These are phyloP conservation scores for Hirtodrosophila duncani DNA, from an alignment of 2,888 invertebrate species.

Conservation along the genomic window DNA sequence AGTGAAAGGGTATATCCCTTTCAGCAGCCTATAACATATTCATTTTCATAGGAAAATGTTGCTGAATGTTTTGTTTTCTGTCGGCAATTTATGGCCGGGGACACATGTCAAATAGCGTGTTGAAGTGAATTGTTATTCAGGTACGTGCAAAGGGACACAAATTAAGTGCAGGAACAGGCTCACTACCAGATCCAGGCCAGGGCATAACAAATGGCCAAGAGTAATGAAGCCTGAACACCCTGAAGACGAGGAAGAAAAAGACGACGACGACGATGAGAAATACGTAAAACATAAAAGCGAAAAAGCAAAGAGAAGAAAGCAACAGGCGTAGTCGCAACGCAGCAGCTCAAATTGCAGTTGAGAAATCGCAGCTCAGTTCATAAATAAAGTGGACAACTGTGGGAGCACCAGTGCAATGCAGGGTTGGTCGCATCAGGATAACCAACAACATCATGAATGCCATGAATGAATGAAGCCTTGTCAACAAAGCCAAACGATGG, in stretches of 20 bases:
- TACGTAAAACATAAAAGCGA: slow-evolving; percentile 30
- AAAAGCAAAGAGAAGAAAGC: neutral
- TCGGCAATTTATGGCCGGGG: slow-evolving; percentile 29
- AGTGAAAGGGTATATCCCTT: too few species aligned
- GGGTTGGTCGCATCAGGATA: neutral
- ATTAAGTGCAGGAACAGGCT: slow-evolving; percentile 57
- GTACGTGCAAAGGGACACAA: slow-evolving; percentile 53
- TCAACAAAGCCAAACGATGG: slow-evolving; percentile 56
- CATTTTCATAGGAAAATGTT: too few species aligned
- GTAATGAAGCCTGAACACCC: too few species aligned
- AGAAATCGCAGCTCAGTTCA: slow-evolving; percentile 57
- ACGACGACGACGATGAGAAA: slow-evolving; percentile 16
- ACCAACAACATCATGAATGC: slow-evolving; percentile 43
- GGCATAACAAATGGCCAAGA: slow-evolving; percentile 19
- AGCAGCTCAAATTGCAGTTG: slow-evolving; percentile 59
- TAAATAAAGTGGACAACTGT: slow-evolving; percentile 48
- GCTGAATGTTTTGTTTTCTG: slow-evolving; percentile 1
- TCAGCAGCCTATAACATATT: too few species aligned
- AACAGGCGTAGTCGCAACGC: slow-evolving; percentile 19
- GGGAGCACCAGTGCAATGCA: slow-evolving; percentile 8
- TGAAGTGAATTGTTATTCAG: slow-evolving; percentile 53
- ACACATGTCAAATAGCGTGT: slow-evolving; percentile 30
- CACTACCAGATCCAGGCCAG: too few species aligned
- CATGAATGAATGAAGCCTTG: slow-evolving; percentile 66
- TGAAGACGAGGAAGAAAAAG: slow-evolving; percentile 7